Conservation (phyloP, 2,797 vertebrate genomes). For the Ptychadena robeensis region DNA sequence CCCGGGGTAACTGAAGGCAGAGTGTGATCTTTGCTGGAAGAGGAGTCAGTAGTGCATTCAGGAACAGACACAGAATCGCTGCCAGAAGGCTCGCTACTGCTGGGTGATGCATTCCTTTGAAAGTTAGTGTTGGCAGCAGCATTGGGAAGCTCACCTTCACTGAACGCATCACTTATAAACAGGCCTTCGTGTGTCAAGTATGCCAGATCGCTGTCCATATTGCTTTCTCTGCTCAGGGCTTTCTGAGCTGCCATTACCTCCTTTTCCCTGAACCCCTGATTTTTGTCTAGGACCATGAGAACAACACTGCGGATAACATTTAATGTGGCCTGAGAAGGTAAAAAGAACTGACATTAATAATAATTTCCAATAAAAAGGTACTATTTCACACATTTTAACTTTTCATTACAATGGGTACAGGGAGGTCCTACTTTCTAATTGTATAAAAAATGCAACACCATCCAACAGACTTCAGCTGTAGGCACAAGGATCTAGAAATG, state of each 20-base stretch:
- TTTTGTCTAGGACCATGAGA: constrained; percentile 88
- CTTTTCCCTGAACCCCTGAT: constrained; percentile 79
- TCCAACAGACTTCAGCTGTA: too few species aligned
- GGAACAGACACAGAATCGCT: constrained; percentile 80
- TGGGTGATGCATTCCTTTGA: constrained; percentile 74
- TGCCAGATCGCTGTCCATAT: constrained; percentile 86
- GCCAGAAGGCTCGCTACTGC: constrained; percentile 72
- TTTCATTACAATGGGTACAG: too few species aligned
- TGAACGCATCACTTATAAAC: constrained; percentile 93
- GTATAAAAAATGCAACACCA: too few species aligned
- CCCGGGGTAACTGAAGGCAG: constrained; percentile 73
- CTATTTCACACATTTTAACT: too few species aligned
- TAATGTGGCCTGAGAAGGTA: constrained; percentile 83
- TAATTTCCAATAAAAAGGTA: too few species aligned
- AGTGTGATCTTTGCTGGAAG: constrained; percentile 83
- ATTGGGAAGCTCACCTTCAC: constrained; percentile 74
- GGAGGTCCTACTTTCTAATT: too few species aligned
- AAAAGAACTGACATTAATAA: constrained; percentile 50
- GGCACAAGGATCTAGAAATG: too few species aligned
- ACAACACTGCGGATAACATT: constrained; percentile 86
- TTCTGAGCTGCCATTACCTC: constrained; percentile 71
- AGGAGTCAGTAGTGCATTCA: constrained; percentile 81
- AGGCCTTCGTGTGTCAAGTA: constrained; percentile 94
- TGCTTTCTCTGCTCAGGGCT: constrained; percentile 68
- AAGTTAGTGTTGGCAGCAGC: constrained; percentile 65